These are phyloP conservation scores for Drosophila infuscata DNA, from an alignment of 2,888 invertebrate species.

Conservation along the genomic window DNA sequence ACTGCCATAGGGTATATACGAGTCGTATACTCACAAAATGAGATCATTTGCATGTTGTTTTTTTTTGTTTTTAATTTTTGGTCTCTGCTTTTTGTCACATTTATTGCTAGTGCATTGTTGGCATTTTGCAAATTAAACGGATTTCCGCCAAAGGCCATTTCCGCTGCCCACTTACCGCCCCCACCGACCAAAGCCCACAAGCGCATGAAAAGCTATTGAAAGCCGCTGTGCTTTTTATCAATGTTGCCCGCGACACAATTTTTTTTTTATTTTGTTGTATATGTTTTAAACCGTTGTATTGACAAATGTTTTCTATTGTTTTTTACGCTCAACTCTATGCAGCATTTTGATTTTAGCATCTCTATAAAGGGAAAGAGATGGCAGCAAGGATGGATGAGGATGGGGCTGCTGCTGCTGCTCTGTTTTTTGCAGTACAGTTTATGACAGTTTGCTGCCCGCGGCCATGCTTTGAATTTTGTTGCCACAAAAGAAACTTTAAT, in stretches of 20 bases:
- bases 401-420: neutral
- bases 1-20: constrained; percentile 24
- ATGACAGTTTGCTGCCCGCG: constrained; percentile 60
- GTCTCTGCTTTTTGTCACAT: constrained; percentile 66
- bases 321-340: constrained; percentile 34
- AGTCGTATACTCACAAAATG: neutral
- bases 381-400: neutral
- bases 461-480: constrained; percentile 54
- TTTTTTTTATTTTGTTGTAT: constrained; percentile 22
- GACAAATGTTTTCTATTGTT: constrained; percentile 70
- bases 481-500: constrained; percentile 53
- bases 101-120: constrained; percentile 74
- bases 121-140: constrained; percentile 80
- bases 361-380: constrained; percentile 6
- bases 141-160: constrained; percentile 79
- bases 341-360: constrained; percentile 43
- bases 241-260: constrained; percentile 29
- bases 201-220: constrained; percentile 52
- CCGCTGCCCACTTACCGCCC: constrained; percentile 47
- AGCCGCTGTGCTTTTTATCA: constrained; percentile 61
- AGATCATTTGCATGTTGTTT: constrained; percentile 9
- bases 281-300: constrained; percentile 43
- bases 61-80: constrained; percentile 31
- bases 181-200: constrained; percentile 10
- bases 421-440: constrained; percentile 49